Percentiles rank a stretch among this genome's conserved stretches.
Conservation (phyloP, 1,140 invertebrate species). For the Heliothis subflexa region DNA sequence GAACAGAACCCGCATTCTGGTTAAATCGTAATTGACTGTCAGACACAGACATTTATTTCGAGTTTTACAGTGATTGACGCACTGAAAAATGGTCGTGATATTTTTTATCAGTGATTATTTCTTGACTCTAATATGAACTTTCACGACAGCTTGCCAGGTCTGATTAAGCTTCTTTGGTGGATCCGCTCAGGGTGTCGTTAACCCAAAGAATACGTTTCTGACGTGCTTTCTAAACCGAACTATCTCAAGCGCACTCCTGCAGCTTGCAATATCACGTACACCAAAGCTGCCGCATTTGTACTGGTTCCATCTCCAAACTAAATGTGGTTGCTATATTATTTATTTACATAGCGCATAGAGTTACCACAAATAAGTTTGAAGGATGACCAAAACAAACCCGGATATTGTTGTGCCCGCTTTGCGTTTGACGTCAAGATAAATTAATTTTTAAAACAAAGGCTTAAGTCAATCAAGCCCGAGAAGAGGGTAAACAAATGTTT, state of each 20-base stretch:
- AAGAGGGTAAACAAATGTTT: constrained; percentile 19
- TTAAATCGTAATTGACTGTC: not conserved
- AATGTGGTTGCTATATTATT: not conserved
- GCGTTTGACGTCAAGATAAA: constrained; percentile 29
- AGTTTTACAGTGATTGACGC: not conserved
- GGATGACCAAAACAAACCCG: constrained; percentile 25
- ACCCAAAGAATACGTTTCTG: constrained; percentile 21
- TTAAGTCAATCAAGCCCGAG: constrained; percentile 22
- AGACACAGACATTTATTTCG: not conserved
- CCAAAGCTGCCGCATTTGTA: not conserved
- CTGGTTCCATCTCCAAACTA: not conserved
- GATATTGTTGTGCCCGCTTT: constrained; percentile 19
- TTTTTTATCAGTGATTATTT: not conserved
- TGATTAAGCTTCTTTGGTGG: constrained; percentile 3
- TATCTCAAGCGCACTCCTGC: not conserved
- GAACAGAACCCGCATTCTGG: not conserved
- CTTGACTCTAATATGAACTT: not conserved
- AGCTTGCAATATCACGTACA: constrained; percentile 20
- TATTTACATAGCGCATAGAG: not conserved
- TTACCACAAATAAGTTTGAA: constrained; percentile 13
- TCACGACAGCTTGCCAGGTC: not conserved
- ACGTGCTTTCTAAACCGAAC: constrained; percentile 17
- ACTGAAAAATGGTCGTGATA: not conserved
- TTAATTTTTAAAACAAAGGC: constrained; percentile 34
- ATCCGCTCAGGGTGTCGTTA: constrained; percentile 11